Conservation (phyloP, 2,797 vertebrate genomes). For the Borostomias antarcticus region DNA sequence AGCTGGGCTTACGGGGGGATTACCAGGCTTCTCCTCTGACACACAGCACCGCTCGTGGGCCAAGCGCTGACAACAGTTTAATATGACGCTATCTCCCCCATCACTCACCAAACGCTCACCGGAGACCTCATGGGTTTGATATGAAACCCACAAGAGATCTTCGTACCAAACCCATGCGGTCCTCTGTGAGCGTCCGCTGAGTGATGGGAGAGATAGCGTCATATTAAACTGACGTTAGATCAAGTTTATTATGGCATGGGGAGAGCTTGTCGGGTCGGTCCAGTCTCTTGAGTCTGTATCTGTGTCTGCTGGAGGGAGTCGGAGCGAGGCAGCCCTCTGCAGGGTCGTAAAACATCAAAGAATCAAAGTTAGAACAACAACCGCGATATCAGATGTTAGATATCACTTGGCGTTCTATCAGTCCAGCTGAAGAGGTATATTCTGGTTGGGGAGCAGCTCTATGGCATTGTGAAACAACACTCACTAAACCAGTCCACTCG, state of each 20-base stretch:
- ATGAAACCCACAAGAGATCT: too few species aligned
- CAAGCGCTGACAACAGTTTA: not conserved
- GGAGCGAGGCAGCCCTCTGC: too few species aligned
- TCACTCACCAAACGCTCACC: too few species aligned
- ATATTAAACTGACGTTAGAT: too few species aligned
- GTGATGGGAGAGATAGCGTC: too few species aligned
- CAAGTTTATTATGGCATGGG: not conserved
- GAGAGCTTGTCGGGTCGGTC: not conserved
- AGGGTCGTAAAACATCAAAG: not conserved
- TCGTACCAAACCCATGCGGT: too few species aligned
- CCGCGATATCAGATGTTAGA: not conserved
- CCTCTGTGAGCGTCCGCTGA: too few species aligned
- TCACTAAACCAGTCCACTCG: not conserved
- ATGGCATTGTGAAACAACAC: not conserved
- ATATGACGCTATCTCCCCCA: not conserved
- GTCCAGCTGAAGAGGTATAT: not conserved
- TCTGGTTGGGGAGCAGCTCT: not conserved
- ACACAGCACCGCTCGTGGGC: not conserved
- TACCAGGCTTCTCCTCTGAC: not conserved
- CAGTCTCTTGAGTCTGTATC: not conserved
- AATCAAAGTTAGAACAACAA: not conserved
- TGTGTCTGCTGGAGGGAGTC: too few species aligned
- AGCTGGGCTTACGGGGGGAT: not conserved
- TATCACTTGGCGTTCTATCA: slow-evolving; percentile 4
- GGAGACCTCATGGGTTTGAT: too few species aligned